These are phyloP conservation scores for Sarotherodon lohbergeri DNA, from an alignment of 2,113 vertebrate species.

Conservation along the genomic window DNA sequence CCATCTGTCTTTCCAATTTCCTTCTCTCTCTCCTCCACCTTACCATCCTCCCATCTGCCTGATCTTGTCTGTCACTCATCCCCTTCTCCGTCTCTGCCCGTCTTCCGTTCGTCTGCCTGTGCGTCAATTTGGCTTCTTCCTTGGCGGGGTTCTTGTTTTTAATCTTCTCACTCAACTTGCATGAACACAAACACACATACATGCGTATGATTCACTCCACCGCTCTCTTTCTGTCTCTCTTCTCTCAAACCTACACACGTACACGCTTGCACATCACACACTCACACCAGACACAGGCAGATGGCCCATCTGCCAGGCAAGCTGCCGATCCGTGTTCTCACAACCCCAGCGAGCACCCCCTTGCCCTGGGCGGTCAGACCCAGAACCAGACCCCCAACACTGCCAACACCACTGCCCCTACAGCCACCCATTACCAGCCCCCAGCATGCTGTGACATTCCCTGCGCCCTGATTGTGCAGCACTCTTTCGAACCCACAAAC, in stretches of 20 bases:
- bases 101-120: constrained; percentile 40
- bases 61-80: constrained; percentile 52
- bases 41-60: constrained; percentile 56
- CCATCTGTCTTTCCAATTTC: constrained; percentile 63
- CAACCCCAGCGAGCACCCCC: constrained; percentile 48
- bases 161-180: constrained; percentile 12
- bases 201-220: constrained; percentile 9
- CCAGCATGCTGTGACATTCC: constrained; percentile 70
- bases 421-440: constrained; percentile 61
- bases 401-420: constrained; percentile 35
- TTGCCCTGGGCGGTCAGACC: constrained; percentile 40
- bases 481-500: constrained; percentile 61
- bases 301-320: constrained; percentile 62
- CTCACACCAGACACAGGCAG: constrained; percentile 52
- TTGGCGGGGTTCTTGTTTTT: constrained; percentile 3
- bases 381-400: constrained; percentile 56
- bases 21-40: constrained; percentile 53
- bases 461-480: constrained; percentile 67
- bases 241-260: not conserved
- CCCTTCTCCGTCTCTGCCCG: constrained; percentile 31
- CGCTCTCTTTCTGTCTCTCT: not conserved
- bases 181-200: constrained; percentile 24
- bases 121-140: constrained; percentile 17
- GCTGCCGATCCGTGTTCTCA: constrained; percentile 52
- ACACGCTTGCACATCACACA: not conserved